phyloP scores from a whole-genome alignment of 1,140 invertebrate genomes.

The Centruroides vittatus region DNA sequence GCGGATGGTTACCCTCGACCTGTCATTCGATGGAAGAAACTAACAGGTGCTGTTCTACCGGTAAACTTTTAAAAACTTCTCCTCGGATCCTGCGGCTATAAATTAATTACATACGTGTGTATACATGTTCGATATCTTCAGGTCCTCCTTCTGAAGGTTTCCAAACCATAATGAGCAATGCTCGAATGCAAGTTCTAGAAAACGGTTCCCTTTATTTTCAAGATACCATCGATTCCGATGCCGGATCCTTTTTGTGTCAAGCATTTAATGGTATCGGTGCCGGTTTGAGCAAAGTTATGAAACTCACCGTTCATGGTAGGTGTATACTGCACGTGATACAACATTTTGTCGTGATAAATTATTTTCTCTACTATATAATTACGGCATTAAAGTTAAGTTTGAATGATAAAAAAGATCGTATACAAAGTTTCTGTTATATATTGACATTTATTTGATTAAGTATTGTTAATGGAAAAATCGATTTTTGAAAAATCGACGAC shows the following conservation, averaged over 20 bases:
- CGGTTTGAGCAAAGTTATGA: conserved; percentile 32
- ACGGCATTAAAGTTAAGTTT: background rate
- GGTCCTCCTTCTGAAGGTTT: conserved; percentile 8
- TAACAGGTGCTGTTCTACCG: conserved; percentile 6
- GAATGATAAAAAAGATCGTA: background rate
- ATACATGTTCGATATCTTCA: background rate
- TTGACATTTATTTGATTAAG: too few relatives aligned
- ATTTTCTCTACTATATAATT: background rate
- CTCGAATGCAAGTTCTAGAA: conserved; percentile 22
- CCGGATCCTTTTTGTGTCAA: conserved; percentile 33
- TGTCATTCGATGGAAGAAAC: conserved; percentile 28
- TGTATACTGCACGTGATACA: too few relatives aligned
- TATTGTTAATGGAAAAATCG: too few relatives aligned
- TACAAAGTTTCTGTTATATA: background rate
- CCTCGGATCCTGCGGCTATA: too few relatives aligned
- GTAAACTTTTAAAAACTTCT: too few relatives aligned
- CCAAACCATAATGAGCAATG: conserved; percentile 19
- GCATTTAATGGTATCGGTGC: conserved; percentile 32
- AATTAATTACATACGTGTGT: too few relatives aligned
- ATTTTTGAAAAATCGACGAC: too few relatives aligned
- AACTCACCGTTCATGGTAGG: conserved; percentile 29
- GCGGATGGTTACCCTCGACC: conserved; percentile 31
- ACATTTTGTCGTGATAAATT: too few relatives aligned
- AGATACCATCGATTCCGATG: conserved; percentile 25
- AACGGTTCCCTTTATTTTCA: conserved; percentile 32